These are phyloP conservation scores for Epistrophella euchroma DNA, from an alignment of 2,888 invertebrate genomes.

Conservation along the genomic window DNA sequence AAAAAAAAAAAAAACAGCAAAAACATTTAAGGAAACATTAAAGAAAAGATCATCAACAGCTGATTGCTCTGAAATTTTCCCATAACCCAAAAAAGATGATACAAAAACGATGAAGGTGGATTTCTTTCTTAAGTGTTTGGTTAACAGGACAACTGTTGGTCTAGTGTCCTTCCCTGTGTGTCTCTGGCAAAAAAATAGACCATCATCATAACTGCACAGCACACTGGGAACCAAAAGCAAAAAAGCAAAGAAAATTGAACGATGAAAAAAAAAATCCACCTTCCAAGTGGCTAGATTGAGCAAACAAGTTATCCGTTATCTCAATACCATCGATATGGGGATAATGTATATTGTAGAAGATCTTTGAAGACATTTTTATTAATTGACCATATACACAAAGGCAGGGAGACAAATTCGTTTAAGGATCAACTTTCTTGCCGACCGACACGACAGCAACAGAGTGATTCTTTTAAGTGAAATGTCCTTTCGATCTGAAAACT, in stretches of 20 bases:
- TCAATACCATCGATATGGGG: neutral
- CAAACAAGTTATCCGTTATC: constrained; percentile 72
- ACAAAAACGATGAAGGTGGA: constrained; percentile 58
- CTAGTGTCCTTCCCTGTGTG: neutral
- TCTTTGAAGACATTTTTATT: constrained; percentile 60
- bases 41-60: constrained; percentile 68
- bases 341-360: constrained; percentile 8
- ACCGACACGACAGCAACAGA: constrained; percentile 25
- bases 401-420: constrained; percentile 35
- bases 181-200: constrained; percentile 42
- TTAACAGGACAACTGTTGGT: constrained; percentile 69
- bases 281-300: constrained; percentile 70
- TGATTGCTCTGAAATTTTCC: constrained; percentile 73
- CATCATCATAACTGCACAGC: neutral
- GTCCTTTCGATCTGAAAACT: constrained; percentile 50
- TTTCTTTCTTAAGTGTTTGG: constrained; percentile 71
- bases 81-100: constrained; percentile 58
- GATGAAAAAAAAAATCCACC: constrained; percentile 12
- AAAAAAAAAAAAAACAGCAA: neutral
- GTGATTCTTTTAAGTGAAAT: constrained; percentile 54
- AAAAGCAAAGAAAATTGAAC: constrained; percentile 53
- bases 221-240: constrained; percentile 67
- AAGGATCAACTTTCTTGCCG: constrained; percentile 71
- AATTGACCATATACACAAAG: constrained; percentile 60
- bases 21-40: constrained; percentile 31